Percentiles rank a stretch among this genome's conserved stretches.
These are phyloP conservation scores for Micronycteris hirsuta DNA, from an alignment of 2,113 vertebrate species.

Conservation along the genomic window DNA sequence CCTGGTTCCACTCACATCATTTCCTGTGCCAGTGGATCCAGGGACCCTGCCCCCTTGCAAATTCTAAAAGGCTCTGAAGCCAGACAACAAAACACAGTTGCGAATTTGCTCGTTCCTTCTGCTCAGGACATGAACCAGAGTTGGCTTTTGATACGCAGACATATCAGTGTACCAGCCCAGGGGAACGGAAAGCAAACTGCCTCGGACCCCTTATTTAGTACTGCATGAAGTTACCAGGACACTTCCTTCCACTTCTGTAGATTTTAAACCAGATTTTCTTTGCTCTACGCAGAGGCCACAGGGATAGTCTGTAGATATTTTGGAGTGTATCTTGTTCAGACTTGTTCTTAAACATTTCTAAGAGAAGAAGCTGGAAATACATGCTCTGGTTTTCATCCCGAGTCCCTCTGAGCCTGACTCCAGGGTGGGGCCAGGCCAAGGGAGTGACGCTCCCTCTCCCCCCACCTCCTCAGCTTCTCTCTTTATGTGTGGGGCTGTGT, in stretches of 20 bases:
- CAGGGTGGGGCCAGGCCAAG: background rate
- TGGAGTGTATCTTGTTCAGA: background rate
- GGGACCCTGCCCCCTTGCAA: background rate
- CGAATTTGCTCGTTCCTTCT: slow-evolving; percentile 54
- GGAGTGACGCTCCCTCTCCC: background rate
- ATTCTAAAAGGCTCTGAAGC: slow-evolving; percentile 26
- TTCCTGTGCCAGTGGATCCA: slow-evolving; percentile 19
- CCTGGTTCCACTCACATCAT: background rate
- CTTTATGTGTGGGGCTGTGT: background rate
- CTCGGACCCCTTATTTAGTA: slow-evolving; percentile 67
- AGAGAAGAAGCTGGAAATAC: background rate
- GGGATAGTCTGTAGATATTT: slow-evolving; percentile 32
- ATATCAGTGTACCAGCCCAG: slow-evolving; percentile 42
- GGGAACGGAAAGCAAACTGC: slow-evolving; percentile 45
- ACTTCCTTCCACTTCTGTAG: background rate
- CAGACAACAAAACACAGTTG: slow-evolving; percentile 9
- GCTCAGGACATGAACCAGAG: slow-evolving; percentile 52
- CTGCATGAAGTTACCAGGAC: slow-evolving; percentile 40
- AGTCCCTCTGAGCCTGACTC: background rate
- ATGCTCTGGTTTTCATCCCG: background rate
- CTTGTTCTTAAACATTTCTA: background rate
- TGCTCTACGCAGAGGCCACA: slow-evolving; percentile 24
- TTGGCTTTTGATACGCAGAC: slow-evolving; percentile 62
- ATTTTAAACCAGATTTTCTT: slow-evolving; percentile 54
- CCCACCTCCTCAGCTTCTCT: background rate